Percentiles rank a stretch among this genome's conserved stretches.
phyloP scores from a whole-genome alignment of 2,888 invertebrate genomes.

The Apodemia duryi region DNA sequence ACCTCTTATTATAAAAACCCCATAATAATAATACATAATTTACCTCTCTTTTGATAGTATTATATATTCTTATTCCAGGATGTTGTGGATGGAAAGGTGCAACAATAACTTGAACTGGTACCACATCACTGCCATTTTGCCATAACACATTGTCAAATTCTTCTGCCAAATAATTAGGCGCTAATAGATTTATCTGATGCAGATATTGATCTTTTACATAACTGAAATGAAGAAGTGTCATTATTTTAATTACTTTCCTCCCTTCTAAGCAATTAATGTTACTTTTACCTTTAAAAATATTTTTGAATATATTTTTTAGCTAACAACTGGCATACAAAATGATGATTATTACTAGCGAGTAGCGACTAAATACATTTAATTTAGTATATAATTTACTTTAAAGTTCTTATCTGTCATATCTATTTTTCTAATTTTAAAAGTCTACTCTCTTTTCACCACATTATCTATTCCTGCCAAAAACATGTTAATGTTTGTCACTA shows the following conservation, averaged over 20 bases:
- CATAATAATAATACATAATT: conserved; percentile 25
- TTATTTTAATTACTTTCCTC: too few relatives aligned
- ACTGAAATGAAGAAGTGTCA: conserved; percentile 45
- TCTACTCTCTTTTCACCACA: too few relatives aligned
- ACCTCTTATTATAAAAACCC: not conserved
- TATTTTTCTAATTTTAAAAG: too few relatives aligned
- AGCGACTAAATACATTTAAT: too few relatives aligned
- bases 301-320: too few relatives aligned
- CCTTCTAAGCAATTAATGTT: too few relatives aligned
- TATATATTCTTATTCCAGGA: conserved; percentile 83
- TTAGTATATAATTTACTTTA: too few relatives aligned
- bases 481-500: too few relatives aligned
- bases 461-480: too few relatives aligned
- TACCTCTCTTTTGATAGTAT: conserved; percentile 82
- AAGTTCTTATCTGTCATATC: too few relatives aligned
- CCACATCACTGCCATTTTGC: conserved; percentile 84
- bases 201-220: conserved; percentile 89
- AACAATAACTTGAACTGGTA: conserved; percentile 80
- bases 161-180: conserved; percentile 90
- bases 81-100: conserved; percentile 82
- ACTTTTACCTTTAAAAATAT: not conserved
- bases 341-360: not conserved
- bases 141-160: conserved; percentile 82
- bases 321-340: not conserved
- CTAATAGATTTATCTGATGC: conserved; percentile 88